Conservation (phyloP, 2,113 vertebrate genomes). For the Ascaphus truei region DNA sequence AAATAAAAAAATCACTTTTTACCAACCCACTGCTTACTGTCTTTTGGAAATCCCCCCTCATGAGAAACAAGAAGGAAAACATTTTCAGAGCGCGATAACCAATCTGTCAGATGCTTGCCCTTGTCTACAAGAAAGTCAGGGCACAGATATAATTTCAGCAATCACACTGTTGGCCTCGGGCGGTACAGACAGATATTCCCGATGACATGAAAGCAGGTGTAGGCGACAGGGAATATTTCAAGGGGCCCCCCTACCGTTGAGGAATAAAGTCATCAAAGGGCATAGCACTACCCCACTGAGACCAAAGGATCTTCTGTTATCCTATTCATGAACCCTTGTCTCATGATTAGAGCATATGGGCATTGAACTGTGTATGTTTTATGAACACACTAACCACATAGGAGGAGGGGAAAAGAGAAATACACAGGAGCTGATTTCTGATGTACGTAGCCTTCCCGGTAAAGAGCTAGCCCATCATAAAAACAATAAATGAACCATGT, state of each 20-base stretch:
- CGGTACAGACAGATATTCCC: neutral
- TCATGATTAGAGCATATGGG: neutral
- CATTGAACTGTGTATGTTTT: neutral
- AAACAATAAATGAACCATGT: too few species aligned
- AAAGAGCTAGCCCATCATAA: too few species aligned
- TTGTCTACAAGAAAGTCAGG: neutral
- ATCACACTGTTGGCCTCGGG: neutral
- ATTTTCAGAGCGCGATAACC: too few species aligned
- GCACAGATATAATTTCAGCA: neutral
- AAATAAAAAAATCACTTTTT: too few species aligned
- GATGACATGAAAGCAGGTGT: slow-evolving; percentile 8
- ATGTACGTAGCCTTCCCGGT: too few species aligned
- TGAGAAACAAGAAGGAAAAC: too few species aligned
- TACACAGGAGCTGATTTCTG: too few species aligned
- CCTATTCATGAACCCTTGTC: neutral
- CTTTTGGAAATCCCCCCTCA: too few species aligned
- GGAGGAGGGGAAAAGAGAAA: too few species aligned
- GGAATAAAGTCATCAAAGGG: neutral
- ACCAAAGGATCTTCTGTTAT: neutral
- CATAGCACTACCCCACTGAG: neutral
- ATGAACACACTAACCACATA: too few species aligned
- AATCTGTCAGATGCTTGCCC: neutral
- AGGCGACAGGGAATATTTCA: neutral
- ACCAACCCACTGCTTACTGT: too few species aligned
- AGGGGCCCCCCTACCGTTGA: neutral